These are phyloP conservation scores for Leuciscus waleckii DNA, from an alignment of 2,797 vertebrate genomes.

Conservation along the genomic window DNA sequence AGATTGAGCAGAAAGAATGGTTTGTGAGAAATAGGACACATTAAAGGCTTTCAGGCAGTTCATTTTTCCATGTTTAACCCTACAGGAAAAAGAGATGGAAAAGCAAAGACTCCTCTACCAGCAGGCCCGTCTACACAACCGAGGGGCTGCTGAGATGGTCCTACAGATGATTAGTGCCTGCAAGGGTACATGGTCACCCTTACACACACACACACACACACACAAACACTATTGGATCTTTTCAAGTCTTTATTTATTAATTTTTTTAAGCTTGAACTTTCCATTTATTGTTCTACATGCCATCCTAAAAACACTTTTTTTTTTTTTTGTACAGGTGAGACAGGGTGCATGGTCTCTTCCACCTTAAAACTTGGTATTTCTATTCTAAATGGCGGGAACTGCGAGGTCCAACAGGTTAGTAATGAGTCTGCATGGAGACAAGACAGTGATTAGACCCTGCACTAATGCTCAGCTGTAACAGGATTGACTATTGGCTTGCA, in stretches of 20 bases:
- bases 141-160: slow-evolving; percentile 94
- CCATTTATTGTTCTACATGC: neutral
- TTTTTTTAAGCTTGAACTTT: neutral
- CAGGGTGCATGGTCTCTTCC: slow-evolving; percentile 91
- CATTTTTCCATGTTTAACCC: neutral
- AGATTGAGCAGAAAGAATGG: neutral
- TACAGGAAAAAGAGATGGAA: slow-evolving; percentile 95
- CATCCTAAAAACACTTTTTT: neutral
- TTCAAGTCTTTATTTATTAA: neutral
- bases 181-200: slow-evolving; percentile 80
- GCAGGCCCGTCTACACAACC: slow-evolving; percentile 90
- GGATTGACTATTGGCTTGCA: slow-evolving; percentile 57
- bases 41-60: neutral
- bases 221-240: neutral
- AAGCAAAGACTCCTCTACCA: slow-evolving; percentile 94
- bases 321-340: slow-evolving; percentile 80
- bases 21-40: neutral
- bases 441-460: neutral
- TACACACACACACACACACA: neutral
- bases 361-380: slow-evolving; percentile 95
- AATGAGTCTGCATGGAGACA: neutral
- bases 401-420: slow-evolving; percentile 88
- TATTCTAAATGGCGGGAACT: slow-evolving; percentile 92
- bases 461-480: neutral
- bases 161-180: slow-evolving; percentile 97